Evolutionary conservation across 2,113 vertebrate genomes (phyloP), one percentile per base, ranked within the genome.

Genomic region (Perccottus glenii): DNA sequence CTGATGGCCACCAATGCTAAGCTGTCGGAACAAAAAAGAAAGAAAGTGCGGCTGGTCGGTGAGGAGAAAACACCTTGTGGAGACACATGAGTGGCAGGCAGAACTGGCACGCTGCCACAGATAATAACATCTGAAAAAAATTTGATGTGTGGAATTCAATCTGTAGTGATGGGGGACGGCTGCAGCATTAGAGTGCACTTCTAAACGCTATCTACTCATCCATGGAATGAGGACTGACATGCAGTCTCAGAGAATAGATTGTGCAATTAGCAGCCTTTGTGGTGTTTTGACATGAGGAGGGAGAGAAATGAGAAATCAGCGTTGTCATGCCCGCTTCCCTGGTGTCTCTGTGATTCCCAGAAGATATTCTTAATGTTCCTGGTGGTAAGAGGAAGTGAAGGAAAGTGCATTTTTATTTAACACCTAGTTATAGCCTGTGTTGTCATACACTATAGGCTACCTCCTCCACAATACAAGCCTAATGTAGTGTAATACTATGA

Each of bases 71-170:
- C 83, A 90, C 85, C 83, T 90, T 85, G 84, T 80, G 83, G 77
- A 87, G 81, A 87, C 75, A 75, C 77, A 64, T 88, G 88, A 91
- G 84, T 88, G 89, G 85, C 88, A 89, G 85, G 88, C 88, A 88
- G 89, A 91, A 85, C 90, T 89, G 87, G 90, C 85, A 82, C 77
- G 83, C 88, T 87, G 91, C 90, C 90, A 88, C 80, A 83, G 87
- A 91, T 93, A 92, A 93, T 92, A 91, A 90, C 89, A 92, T 91
- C 90, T 91, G 84, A 92, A 92, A 91, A 88, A 92, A 90, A 92
- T 92, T 84, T 93, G 87, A 93, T 91, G 90, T 88, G 89, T 87
- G 87, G 87, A 93, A 92, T 92, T 91, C 87, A 90, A 91, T 91
- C 89, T 85, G 84, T 83, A 85, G 86, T 70, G 84, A 86, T 86